A percentile compares a stretch with the other conserved stretches of the same genome.
These are phyloP conservation scores for Drosophila multiciliata DNA, from an alignment of 2,888 invertebrate genomes.

Conservation along the genomic window DNA sequence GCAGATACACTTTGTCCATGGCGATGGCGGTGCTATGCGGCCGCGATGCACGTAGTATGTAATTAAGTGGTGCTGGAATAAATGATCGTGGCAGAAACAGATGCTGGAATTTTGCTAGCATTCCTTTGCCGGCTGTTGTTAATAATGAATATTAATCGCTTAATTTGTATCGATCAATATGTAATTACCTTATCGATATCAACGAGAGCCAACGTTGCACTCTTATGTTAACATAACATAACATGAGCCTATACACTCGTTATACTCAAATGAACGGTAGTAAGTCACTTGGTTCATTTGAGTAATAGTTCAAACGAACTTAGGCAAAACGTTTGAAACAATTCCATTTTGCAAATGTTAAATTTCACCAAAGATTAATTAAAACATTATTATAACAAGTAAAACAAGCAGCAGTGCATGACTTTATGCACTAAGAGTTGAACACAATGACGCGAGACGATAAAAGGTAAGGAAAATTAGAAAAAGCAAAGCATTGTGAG, in stretches of 20 bases:
- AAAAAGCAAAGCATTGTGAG: slow-evolving; percentile 46
- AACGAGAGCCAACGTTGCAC: neutral
- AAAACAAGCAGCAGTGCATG: slow-evolving; percentile 11
- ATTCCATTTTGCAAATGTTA: slow-evolving; percentile 17
- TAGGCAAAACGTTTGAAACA: slow-evolving; percentile 23
- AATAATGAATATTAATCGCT: slow-evolving; percentile 3
- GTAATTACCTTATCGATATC: neutral
- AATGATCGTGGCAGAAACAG: slow-evolving; percentile 21
- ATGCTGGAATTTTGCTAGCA: slow-evolving; percentile 23
- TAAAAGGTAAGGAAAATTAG: slow-evolving; percentile 43
- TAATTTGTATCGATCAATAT: neutral
- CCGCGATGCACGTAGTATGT: slow-evolving; percentile 1
- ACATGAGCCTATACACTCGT: neutral
- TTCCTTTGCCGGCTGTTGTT: slow-evolving; percentile 38
- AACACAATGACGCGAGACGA: slow-evolving; percentile 54
- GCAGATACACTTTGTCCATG: slow-evolving; percentile 88
- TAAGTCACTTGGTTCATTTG: neutral
- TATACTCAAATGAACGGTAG: slow-evolving; percentile 10
- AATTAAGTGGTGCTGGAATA: slow-evolving; percentile 5
- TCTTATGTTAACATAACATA: slow-evolving; percentile 5
- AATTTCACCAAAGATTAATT: slow-evolving; percentile 29
- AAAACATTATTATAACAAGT: slow-evolving; percentile 6
- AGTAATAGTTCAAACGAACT: slow-evolving; percentile 5
- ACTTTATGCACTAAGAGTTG: slow-evolving; percentile 1
- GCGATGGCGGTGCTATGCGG: slow-evolving; percentile 48